Percentiles rank a stretch among this genome's conserved stretches.
Conservation (phyloP, 2,113 vertebrate species). For the Barnardius zonarius region DNA sequence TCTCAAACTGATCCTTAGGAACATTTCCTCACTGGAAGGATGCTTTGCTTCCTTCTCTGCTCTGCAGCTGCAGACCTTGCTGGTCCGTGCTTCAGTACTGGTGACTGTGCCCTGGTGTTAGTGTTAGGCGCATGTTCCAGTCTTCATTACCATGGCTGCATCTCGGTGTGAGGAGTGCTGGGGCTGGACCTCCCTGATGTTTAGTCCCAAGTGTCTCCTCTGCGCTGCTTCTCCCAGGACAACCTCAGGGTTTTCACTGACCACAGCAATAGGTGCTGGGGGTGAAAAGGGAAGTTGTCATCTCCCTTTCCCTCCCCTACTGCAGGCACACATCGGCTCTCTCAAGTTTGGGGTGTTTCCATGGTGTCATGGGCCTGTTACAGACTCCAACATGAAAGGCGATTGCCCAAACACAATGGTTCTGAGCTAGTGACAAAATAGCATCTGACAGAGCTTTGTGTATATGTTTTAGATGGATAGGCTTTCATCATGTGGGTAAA, state of each 20-base stretch:
- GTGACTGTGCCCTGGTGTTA: rapidly evolving
- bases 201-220: neutral
- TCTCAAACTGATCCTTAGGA: neutral
- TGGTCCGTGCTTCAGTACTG: rapidly evolving
- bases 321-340: neutral
- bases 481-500: neutral
- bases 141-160: rapidly evolving
- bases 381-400: neutral
- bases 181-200: neutral
- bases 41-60: neutral
- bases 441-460: rapidly evolving
- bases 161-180: rapidly evolving
- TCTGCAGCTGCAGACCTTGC: no score
- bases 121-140: rapidly evolving
- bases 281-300: neutral
- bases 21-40: rapidly evolving
- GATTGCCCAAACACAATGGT: rapidly evolving
- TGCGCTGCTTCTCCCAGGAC: neutral
- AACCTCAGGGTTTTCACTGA: rapidly evolving
- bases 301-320: neutral
- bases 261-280: rapidly evolving
- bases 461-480: rapidly evolving
- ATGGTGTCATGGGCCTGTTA: rapidly evolving
- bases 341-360: neutral
- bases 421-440: no score